Base-by-base conservation (phyloP, 1,140 invertebrate genomes). In the Chironomus striatipennis region DNA sequence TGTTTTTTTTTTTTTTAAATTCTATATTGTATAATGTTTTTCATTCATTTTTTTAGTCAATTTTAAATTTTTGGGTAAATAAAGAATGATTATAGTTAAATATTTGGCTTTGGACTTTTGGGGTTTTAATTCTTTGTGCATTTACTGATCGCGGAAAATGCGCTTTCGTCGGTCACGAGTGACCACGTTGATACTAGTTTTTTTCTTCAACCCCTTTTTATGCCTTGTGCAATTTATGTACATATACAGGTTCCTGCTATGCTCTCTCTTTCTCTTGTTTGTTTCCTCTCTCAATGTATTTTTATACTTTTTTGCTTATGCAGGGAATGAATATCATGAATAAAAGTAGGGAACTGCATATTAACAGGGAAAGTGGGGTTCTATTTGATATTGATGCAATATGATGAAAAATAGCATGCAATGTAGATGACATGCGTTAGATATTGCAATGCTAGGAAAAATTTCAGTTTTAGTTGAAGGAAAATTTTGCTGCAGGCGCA, bases 361-460 rank as follows among this genome's bases (percentile, higher is more conserved):
- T 15, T 0, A n/a, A 57, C 12, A 57, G 47, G n/a, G 47, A 57
- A 57, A 57, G 47, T 57, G 47, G 47, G 47, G 47, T 57, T 57
- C 12, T n/a, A 34, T 34, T 2, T 34, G 24, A 34, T 34, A 57
- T n/a, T 12, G 47, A 57, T 57, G 47, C 47, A 57, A 57, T 57
- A 57, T 57, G 12, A 57, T 12, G 47, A n/a, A 57, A 57, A 57
- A 57, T 57, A 57, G 47, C 47, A 57, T 12, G 47, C 8, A 57
- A n/a, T 57, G 47, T 57, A 57, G 47, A 57, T 57, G 47, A 57
- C 47, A 57, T 57, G 47, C 47, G 47, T 57, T 57, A 57, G 47
- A 57, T 57, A 57, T 57, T 57, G 47, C 47, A 57, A 15, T 57
- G 24, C 24, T 2, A 34, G 24, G 24, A 34, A 34, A 34, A 34